These are phyloP conservation scores for Vesta saturnalis DNA, from an alignment of 2,888 invertebrate species.

Conservation along the genomic window DNA sequence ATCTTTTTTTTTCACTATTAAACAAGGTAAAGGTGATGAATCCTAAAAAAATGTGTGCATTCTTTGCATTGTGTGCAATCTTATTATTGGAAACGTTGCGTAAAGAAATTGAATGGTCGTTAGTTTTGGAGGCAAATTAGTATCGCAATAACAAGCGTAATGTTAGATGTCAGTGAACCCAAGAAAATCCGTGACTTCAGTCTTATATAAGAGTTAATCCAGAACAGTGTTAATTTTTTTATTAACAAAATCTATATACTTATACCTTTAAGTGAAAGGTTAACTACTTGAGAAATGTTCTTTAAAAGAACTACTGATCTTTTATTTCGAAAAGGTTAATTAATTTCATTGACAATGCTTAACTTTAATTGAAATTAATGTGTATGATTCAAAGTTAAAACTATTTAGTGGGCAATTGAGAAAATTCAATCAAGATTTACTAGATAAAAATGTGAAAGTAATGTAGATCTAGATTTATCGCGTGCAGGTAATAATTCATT, in stretches of 20 bases:
- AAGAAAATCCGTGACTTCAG: neutral
- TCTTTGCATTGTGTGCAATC: no score
- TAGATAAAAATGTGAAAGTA: neutral
- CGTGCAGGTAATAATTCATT: neutral
- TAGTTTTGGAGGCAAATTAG: no score
- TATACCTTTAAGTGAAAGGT: neutral
- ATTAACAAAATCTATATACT: neutral
- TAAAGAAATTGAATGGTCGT: no score
- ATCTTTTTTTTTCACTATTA: no score
- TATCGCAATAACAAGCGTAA: neutral
- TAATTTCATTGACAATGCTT: neutral
- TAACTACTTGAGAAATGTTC: neutral
- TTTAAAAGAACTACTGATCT: neutral
- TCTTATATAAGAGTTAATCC: neutral
- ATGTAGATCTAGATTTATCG: neutral
- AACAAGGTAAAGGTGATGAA: no score
- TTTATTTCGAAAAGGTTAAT: neutral
- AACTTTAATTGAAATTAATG: neutral
- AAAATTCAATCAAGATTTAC: neutral
- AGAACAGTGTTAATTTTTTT: neutral
- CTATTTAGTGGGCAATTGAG: neutral
- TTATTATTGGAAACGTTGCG: no score
- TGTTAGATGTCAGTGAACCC: neutral
- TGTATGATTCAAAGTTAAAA: neutral
- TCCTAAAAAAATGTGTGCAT: no score